These are phyloP conservation scores for Drosophila tsacasi DNA, from an alignment of 1,140 invertebrate genomes.

Conservation along the genomic window DNA sequence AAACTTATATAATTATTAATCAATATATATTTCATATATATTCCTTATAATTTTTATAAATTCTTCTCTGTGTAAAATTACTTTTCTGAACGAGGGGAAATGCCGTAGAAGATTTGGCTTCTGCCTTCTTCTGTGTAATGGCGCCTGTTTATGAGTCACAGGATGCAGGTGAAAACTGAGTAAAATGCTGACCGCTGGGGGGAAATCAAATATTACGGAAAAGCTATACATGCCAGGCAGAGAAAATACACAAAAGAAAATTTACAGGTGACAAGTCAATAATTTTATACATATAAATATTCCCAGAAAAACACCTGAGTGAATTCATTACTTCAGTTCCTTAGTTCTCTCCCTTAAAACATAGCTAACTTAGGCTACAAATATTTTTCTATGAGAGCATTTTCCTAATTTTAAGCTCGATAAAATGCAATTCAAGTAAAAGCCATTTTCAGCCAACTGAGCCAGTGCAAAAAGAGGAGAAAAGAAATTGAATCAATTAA, in stretches of 20 bases:
- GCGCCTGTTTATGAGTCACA: slow-evolving; percentile 40
- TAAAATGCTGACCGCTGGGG: not conserved
- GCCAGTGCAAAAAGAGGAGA: not conserved
- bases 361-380: not conserved
- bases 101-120: slow-evolving; percentile 40
- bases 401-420: not conserved
- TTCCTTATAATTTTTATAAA: not conserved
- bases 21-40: not conserved
- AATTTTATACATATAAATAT: too few species aligned
- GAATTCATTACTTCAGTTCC: not conserved
- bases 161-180: slow-evolving; percentile 40
- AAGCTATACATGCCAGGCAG: not conserved
- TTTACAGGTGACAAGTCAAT: not conserved
- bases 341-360: not conserved
- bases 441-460: slow-evolving; percentile 13
- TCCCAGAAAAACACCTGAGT: not conserved
- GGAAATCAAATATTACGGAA: not conserved
- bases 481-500: slow-evolving; percentile 42
- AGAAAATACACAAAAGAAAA: not conserved
- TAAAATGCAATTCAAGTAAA: slow-evolving; percentile 13
- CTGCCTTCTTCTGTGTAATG: slow-evolving; percentile 27
- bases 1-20: not conserved
- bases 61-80: not conserved
- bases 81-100: slow-evolving; percentile 35
- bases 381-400: not conserved